Evolutionary conservation across 2,797 vertebrate species (phyloP).

Genomic region (Danio albolineatus): DNA sequence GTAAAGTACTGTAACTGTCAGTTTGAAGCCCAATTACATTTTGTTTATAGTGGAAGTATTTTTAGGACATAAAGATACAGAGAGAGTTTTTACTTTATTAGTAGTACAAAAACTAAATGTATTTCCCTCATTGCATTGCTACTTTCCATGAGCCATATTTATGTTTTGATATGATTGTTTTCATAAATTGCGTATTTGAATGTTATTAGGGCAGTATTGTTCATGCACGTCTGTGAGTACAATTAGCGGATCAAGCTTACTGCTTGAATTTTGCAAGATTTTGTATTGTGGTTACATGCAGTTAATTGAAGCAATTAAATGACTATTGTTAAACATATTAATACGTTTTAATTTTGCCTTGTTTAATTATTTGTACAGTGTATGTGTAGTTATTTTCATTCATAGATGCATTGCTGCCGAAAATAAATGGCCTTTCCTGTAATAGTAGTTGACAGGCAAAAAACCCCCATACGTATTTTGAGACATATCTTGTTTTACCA

Average conservation of each 20-base stretch:
- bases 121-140: conserved; percentile 5
- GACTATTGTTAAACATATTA: background rate
- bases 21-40: background rate
- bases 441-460: background rate
- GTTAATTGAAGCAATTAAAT: conserved; percentile 23
- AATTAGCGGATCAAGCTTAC: background rate
- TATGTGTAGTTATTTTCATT: background rate
- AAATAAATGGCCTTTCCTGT: conserved; percentile 14
- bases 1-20: background rate
- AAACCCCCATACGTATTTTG: conserved; percentile 1
- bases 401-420: background rate
- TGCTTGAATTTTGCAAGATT: background rate
- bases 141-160: background rate
- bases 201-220: background rate
- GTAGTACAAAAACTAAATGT: background rate
- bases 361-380: background rate
- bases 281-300: background rate
- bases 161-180: background rate
- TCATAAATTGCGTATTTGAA: conserved; percentile 26
- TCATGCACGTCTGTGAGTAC: background rate
- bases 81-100: background rate
- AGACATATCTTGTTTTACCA: conserved; percentile 11
- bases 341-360: background rate
- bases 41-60: conserved; percentile 1
- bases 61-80: background rate